Evolutionary conservation across 2,797 vertebrate genomes (phyloP).

Genomic region (Allochrocebus solatus): DNA sequence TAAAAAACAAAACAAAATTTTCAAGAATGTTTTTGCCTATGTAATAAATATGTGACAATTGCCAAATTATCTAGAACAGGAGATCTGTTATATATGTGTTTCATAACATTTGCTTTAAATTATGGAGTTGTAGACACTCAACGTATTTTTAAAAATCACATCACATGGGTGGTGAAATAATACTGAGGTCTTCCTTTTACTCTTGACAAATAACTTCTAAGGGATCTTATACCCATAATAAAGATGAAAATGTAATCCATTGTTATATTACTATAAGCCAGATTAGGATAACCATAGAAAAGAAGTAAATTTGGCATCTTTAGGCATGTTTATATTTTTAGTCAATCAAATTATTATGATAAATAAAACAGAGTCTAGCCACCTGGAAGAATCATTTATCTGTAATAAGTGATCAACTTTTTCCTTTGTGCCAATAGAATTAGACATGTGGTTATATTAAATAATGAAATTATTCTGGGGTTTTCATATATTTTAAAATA

Average conservation of each 20-base stretch:
- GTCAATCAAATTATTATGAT: background rate
- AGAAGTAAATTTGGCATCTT: background rate
- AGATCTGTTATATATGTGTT: background rate
- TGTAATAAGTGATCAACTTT: background rate
- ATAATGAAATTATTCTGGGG: background rate
- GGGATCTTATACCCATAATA: background rate
- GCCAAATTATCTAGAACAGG: background rate
- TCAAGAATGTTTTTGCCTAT: background rate
- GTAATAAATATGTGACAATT: background rate
- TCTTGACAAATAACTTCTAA: background rate
- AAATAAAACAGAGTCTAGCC: background rate
- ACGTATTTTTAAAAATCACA: background rate
- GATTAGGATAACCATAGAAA: background rate
- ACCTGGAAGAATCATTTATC: background rate
- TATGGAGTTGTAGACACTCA: background rate
- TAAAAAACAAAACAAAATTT: constrained; percentile 3
- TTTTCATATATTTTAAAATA: background rate
- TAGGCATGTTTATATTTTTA: background rate
- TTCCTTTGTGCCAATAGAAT: background rate
- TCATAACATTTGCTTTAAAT: background rate
- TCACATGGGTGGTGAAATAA: background rate
- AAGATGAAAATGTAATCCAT: background rate
- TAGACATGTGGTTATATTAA: background rate
- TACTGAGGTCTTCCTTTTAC: background rate
- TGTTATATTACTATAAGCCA: background rate